These are phyloP conservation scores for Amphipoea lucens DNA, from an alignment of 2,888 invertebrate species.

Conservation along the genomic window DNA sequence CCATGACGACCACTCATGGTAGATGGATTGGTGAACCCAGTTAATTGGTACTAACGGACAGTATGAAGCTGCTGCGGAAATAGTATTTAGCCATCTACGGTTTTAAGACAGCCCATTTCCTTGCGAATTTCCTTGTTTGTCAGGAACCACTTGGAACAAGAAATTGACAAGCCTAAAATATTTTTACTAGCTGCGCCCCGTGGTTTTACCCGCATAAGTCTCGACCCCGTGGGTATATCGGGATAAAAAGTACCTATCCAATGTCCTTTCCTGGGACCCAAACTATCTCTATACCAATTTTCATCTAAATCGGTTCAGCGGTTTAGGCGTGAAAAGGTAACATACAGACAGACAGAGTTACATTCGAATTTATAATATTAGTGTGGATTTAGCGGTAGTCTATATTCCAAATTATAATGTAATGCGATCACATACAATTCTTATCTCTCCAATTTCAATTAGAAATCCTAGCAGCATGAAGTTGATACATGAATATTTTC, in stretches of 20 bases:
- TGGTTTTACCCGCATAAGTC: too few relatives aligned
- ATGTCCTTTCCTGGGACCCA: too few relatives aligned
- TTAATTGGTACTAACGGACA: not conserved
- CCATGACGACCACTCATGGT: not conserved
- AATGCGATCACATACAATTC: not conserved
- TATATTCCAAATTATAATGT: not conserved
- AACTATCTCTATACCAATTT: too few relatives aligned
- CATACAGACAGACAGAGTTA: too few relatives aligned
- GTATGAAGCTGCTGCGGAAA: not conserved
- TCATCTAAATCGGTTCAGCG: too few relatives aligned
- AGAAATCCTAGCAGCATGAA: not conserved
- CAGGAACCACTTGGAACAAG: not conserved
- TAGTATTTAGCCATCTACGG: conserved; percentile 1
- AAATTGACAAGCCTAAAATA: not conserved
- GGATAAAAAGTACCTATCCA: too few relatives aligned
- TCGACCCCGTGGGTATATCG: too few relatives aligned
- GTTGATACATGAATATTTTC: conserved; percentile 31
- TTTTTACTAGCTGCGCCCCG: too few relatives aligned
- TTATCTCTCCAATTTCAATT: conserved; percentile 24
- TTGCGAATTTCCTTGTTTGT: not conserved
- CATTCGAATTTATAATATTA: not conserved
- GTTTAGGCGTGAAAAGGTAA: too few relatives aligned
- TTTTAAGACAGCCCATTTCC: not conserved
- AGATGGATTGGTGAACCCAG: not conserved
- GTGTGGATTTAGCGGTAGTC: too few relatives aligned